Base-by-base conservation (phyloP, 2,797 vertebrate species). In the Channallabes apus region DNA sequence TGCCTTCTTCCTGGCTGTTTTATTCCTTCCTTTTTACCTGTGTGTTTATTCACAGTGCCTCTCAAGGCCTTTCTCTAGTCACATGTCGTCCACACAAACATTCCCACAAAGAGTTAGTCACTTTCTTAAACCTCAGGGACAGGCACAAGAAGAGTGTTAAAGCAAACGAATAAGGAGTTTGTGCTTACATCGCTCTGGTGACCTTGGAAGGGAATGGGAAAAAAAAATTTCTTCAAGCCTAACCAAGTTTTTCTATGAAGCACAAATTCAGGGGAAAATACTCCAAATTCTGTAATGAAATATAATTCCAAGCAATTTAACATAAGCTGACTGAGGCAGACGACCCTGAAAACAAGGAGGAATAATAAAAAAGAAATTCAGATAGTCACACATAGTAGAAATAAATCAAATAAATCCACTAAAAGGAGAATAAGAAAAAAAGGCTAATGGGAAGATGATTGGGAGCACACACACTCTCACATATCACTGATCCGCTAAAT, bases 41-140 rank as follows among this genome's bases (percentile, higher is more conserved):
- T 61, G 62, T 84, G 82, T 78, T 77, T 65, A 38, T 80, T 82
- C 59, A 68, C 64, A 41, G n/a, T 38, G 77, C 38, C 56, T 85
- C 84, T 87, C 84, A 89, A 86, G 87, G 84, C 68, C 84, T 79
- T 56, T 84, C 46, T 69, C 65, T 64, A 82, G 73, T 87, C 58
- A 83, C 61, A 80, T 76, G 68, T 82, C n/a, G 1, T 58, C 29
- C 17, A 82, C 71, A 35, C 76, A 84, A 75, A 71, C 84, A 78
- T 56, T 85, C 56, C 32, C 64, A 84, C 71, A 67, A 56, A 38
- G 73, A 8, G 29, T 78, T 56, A 76, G n/a, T 77, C 15, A 75
- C 51, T 61, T 78, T 22, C 62, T 54, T 27, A 77, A 80, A 82
- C 76, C 86, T 84, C 81, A 87, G 68, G 64, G 56, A 65, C 38